Evolutionary conservation across 2,797 vertebrate genomes (phyloP).

Genomic region (Liasis olivaceus): DNA sequence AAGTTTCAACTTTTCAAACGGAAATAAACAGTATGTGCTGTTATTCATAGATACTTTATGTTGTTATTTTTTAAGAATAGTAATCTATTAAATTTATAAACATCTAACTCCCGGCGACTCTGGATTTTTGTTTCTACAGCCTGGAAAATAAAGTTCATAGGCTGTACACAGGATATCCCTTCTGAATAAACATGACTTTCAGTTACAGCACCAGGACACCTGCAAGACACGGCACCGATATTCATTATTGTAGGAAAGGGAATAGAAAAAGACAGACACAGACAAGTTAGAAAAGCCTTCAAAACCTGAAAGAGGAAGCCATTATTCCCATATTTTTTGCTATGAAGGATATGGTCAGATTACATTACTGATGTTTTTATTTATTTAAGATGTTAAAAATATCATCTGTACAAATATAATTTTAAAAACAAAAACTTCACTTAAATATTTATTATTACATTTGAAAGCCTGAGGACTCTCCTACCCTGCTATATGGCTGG

Average conservation of each 20-base stretch:
- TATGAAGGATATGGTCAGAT: background rate
- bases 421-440: background rate
- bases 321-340: background rate
- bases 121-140: background rate
- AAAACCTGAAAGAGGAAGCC: background rate
- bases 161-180: background rate
- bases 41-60: background rate
- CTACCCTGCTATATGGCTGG: no score
- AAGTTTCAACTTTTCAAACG: background rate
- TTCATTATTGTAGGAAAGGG: background rate
- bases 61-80: background rate
- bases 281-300: background rate
- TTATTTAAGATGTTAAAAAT: background rate
- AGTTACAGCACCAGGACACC: background rate
- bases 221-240: background rate
- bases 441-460: background rate
- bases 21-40: background rate
- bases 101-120: background rate
- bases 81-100: background rate
- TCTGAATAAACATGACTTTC: constrained; percentile 2
- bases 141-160: background rate
- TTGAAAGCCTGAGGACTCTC: background rate
- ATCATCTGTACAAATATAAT: background rate
- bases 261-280: background rate
- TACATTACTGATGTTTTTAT: background rate